These are phyloP conservation scores for Urocynchramus pylzowi DNA, from an alignment of 2,113 vertebrate species.

Conservation along the genomic window DNA sequence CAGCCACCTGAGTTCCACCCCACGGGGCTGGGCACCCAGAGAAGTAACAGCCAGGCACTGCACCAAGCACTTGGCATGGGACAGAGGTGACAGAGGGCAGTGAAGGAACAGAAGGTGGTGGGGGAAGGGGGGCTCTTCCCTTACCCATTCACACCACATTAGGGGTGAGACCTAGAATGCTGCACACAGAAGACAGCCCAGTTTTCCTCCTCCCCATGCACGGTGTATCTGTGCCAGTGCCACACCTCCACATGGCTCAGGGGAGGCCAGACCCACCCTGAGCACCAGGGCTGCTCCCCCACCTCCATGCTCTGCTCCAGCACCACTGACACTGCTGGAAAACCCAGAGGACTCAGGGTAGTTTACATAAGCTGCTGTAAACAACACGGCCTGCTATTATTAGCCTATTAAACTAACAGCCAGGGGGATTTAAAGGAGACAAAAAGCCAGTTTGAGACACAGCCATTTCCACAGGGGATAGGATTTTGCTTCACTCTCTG, in stretches of 20 bases:
- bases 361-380: conserved; percentile 34
- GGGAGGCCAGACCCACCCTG: background rate
- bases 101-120: background rate
- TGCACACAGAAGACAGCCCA: background rate
- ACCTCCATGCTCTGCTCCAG: background rate
- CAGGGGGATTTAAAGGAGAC: conserved; percentile 11
- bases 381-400: background rate
- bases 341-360: background rate
- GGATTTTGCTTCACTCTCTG: background rate
- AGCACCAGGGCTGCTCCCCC: background rate
- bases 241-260: background rate
- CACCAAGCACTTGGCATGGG: background rate
- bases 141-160: background rate
- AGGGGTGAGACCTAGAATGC: background rate
- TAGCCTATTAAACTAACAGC: conserved; percentile 31
- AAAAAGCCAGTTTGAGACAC: background rate
- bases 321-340: background rate
- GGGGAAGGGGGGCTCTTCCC: background rate
- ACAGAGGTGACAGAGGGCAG: background rate
- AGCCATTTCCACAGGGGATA: background rate
- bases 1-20: background rate
- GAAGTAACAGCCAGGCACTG: background rate
- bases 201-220: accelerated
- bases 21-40: background rate
- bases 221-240: background rate